Conservation (phyloP, 2,113 vertebrate genomes). For the Sinocyclocheilus maitianheensis region DNA sequence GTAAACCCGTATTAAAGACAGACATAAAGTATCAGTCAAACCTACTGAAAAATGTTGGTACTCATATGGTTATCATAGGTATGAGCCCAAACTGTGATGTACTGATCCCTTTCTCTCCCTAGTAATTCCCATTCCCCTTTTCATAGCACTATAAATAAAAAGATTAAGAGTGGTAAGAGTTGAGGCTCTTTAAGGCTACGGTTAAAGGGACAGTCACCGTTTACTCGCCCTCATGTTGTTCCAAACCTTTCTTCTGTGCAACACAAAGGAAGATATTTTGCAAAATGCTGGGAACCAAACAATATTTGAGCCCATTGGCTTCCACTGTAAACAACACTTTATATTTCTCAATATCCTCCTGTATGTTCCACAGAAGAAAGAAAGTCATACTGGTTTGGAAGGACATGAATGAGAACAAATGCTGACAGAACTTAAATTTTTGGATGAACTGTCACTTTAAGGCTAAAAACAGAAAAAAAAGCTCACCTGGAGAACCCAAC, state of each 20-base stretch:
- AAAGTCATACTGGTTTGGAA: neutral
- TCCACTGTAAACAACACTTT: neutral
- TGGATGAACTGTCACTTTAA: neutral
- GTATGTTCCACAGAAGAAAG: no score
- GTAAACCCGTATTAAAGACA: neutral
- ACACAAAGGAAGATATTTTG: neutral
- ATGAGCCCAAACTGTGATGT: neutral
- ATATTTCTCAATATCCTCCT: neutral
- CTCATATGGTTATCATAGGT: neutral
- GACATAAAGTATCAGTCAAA: neutral
- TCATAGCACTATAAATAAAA: neutral
- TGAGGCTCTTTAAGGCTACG: neutral
- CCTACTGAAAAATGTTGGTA: neutral
- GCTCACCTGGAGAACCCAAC: slow-evolving; percentile 82
- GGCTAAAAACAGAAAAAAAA: neutral
- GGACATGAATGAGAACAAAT: neutral
- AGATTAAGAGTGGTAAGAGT: neutral
- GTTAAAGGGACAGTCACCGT: neutral
- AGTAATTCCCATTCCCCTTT: neutral
- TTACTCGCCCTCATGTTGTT: neutral
- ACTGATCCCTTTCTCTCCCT: neutral
- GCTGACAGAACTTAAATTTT: neutral
- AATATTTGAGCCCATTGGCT: neutral
- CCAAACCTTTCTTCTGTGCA: neutral
- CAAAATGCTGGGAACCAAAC: neutral